Base-by-base conservation (phyloP, 2,113 vertebrate species). In the Anarhynchus alexandrinus region DNA sequence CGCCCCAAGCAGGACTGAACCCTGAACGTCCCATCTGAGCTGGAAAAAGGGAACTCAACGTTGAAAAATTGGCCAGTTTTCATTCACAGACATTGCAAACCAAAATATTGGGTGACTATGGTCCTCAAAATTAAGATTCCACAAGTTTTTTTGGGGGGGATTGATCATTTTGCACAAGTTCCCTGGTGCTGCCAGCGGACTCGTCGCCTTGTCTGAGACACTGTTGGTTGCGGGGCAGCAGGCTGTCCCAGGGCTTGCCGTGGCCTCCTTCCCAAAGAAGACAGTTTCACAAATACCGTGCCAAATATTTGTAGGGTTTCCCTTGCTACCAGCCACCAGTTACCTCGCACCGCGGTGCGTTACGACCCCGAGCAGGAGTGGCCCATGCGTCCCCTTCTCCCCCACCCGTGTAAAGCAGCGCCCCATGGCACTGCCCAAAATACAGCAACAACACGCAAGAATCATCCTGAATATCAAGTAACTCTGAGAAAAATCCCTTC, bases 131-230 rank as follows among this genome's bases (percentile, higher is more conserved):
- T 64, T 15, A 64, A 1, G 17, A 21, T 2, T 58, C 36, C 5
- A 6, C 26, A 40, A n/a, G 0, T 22, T 3, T 2, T 18, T 74
- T 47, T 22, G 6, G 0, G 7, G 2, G 10, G 4, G 5, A 19
- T 4, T 26, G 26, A 40, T 57, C 0, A 40, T 62, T 74, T 59
- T 13, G 1, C 11, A 40, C 27, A 42, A 49, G 52, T 78, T 77
- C 9, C 17, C 45, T 40, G 54, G 7, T 12, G 18, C 18, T 79
- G 15, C 40, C 29, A 57, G 36, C 17, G 57, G 16, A 16, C 10
- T 57, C 0, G 0, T 26, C 64, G 15, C 11, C n/a, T 83, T 71
- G 23, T 51, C 42, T 3, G 5, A 64, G 66, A 32, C 32, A 27
- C 8, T 0, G 0, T 19, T 25, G n/a, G 6, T 32, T 61, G 10